Conservation (phyloP, 2,113 vertebrate genomes). For the Suncus etruscus region DNA sequence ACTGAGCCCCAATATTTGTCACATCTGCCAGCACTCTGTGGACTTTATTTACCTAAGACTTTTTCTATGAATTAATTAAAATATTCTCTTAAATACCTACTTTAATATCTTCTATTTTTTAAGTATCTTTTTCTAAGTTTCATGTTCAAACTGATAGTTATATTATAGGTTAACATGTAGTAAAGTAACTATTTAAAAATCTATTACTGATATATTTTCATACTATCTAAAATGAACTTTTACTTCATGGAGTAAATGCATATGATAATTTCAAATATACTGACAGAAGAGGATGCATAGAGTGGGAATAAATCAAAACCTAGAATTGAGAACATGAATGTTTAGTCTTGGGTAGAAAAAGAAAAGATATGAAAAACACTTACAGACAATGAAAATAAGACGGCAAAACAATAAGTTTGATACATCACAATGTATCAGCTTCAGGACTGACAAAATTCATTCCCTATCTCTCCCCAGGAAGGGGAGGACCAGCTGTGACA, state of each 20-base stretch:
- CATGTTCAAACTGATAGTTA: constrained; percentile 9
- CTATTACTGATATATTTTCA: neutral
- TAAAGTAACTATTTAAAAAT: constrained; percentile 27
- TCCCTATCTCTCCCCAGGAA: too few species aligned
- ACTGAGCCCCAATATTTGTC: neutral
- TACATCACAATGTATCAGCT: too few species aligned
- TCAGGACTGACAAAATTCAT: too few species aligned
- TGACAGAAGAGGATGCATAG: neutral
- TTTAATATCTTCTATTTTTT: constrained; percentile 57
- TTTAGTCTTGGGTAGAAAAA: neutral
- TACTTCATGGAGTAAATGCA: neutral
- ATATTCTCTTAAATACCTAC: neutral
- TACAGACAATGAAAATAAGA: neutral
- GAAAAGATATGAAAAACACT: neutral
- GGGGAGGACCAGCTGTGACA: neutral
- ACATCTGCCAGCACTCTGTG: neutral
- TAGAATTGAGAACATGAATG: neutral
- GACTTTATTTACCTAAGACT: neutral
- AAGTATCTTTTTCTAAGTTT: neutral
- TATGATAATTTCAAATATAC: neutral
- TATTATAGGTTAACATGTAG: constrained; percentile 9
- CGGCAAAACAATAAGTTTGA: too few species aligned
- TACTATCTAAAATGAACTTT: neutral
- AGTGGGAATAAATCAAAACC: neutral
- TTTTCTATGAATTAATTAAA: constrained; percentile 51